These are phyloP conservation scores for Acrossocheilus fasciatus DNA, from an alignment of 2,797 vertebrate species.

Conservation along the genomic window DNA sequence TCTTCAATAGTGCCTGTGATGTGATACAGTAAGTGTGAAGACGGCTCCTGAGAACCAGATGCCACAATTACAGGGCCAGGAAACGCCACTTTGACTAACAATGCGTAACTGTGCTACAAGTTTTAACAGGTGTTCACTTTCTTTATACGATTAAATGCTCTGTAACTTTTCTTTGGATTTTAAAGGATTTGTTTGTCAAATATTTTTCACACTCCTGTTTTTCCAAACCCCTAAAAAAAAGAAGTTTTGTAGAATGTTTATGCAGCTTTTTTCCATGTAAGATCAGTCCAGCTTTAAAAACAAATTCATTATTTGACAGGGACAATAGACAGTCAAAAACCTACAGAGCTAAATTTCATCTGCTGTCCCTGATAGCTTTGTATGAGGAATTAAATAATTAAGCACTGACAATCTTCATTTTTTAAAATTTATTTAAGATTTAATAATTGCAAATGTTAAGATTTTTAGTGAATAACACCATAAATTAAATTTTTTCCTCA, in stretches of 20 bases:
- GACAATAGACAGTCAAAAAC: too few relatives aligned
- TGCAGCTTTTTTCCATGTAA: neutral
- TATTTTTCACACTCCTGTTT: neutral
- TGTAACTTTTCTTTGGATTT: constrained; percentile 25
- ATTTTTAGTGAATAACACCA: neutral
- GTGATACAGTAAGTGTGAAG: constrained; percentile 62
- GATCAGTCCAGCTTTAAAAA: neutral
- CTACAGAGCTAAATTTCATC: too few relatives aligned
- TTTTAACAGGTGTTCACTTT: constrained; percentile 52
- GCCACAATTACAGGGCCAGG: constrained; percentile 44
- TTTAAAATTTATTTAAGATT: neutral
- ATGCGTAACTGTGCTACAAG: constrained; percentile 50
- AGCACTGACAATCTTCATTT: neutral
- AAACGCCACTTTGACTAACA: constrained; percentile 55
- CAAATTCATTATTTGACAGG: too few relatives aligned
- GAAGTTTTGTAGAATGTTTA: neutral
- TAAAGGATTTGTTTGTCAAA: neutral
- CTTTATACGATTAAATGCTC: constrained; percentile 36
- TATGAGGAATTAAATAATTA: neutral
- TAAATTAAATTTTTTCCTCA: neutral
- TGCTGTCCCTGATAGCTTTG: neutral
- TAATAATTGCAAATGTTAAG: neutral
- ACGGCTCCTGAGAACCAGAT: constrained; percentile 55
- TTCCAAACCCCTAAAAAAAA: neutral
- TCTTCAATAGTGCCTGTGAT: constrained; percentile 60